Evolutionary conservation across 2,797 vertebrate species (phyloP).

Genomic region (Bradypodion ventrale): DNA sequence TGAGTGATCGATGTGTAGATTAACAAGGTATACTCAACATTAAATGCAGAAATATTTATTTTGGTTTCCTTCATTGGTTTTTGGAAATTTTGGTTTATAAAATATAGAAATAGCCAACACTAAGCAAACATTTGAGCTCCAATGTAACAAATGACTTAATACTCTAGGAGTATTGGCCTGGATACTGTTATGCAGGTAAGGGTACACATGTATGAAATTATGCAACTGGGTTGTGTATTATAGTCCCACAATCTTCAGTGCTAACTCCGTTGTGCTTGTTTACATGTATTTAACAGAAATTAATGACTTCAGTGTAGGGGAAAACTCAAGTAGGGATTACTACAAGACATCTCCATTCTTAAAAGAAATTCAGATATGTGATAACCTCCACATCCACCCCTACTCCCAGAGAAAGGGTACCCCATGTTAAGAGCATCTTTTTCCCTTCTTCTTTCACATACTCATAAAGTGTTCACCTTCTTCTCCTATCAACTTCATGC

Average conservation of each 20-base stretch:
- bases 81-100: slow-evolving; percentile 84
- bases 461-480: slow-evolving; percentile 38
- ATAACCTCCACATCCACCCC: slow-evolving; percentile 17
- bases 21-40: slow-evolving; percentile 46
- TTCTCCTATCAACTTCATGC: slow-evolving; percentile 57
- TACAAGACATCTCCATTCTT: slow-evolving; percentile 31
- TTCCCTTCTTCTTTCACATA: slow-evolving; percentile 52
- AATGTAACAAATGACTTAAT: slow-evolving; percentile 73
- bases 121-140: slow-evolving; percentile 79
- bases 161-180: slow-evolving; percentile 64
- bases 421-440: slow-evolving; percentile 44
- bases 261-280: slow-evolving; percentile 80
- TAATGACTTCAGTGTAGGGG: slow-evolving; percentile 64
- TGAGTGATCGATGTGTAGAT: background rate
- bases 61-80: slow-evolving; percentile 84
- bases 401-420: slow-evolving; percentile 44
- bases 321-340: slow-evolving; percentile 61
- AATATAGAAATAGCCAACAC: slow-evolving; percentile 82
- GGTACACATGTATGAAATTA: slow-evolving; percentile 72
- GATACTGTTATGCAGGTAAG: slow-evolving; percentile 69
- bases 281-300: slow-evolving; percentile 65
- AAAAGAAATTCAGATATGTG: slow-evolving; percentile 46
- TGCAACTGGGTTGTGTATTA: slow-evolving; percentile 78
- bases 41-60: slow-evolving; percentile 85
- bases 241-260: slow-evolving; percentile 77